phyloP scores from a whole-genome alignment of 2,888 invertebrate genomes.

The Drosophila gaucha region DNA sequence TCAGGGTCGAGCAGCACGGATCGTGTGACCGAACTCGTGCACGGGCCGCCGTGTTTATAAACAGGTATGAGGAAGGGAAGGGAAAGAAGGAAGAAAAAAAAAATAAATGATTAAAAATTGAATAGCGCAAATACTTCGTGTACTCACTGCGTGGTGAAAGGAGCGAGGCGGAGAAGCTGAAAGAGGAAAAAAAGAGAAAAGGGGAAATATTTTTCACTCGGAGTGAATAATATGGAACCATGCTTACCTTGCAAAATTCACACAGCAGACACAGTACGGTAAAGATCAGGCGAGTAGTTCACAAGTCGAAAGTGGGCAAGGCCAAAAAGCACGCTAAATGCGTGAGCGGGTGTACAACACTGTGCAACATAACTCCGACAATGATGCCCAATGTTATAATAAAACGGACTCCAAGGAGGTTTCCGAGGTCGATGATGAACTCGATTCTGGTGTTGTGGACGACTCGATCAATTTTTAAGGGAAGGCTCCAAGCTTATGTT shows the following conservation, averaged over 20 bases:
- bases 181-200: no score
- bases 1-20: no score
- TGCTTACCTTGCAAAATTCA: background rate
- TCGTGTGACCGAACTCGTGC: no score
- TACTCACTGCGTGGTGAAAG: no score
- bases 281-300: background rate
- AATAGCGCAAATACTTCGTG: no score
- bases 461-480: background rate
- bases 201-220: no score
- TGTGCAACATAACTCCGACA: conserved; percentile 3
- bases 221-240: no score
- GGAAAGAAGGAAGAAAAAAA: no score
- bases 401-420: background rate
- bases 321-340: background rate
- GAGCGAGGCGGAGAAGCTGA: no score
- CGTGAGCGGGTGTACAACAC: background rate
- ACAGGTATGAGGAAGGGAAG: no score
- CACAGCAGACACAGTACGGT: background rate
- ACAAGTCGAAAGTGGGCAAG: background rate
- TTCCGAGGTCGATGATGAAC: background rate
- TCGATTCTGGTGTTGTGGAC: background rate
- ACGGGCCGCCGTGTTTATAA: no score
- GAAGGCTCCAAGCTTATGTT: conserved; percentile 2
- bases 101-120: no score
- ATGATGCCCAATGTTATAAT: background rate